phyloP scores from a whole-genome alignment of 2,113 vertebrate species.

The Channa maculata region DNA sequence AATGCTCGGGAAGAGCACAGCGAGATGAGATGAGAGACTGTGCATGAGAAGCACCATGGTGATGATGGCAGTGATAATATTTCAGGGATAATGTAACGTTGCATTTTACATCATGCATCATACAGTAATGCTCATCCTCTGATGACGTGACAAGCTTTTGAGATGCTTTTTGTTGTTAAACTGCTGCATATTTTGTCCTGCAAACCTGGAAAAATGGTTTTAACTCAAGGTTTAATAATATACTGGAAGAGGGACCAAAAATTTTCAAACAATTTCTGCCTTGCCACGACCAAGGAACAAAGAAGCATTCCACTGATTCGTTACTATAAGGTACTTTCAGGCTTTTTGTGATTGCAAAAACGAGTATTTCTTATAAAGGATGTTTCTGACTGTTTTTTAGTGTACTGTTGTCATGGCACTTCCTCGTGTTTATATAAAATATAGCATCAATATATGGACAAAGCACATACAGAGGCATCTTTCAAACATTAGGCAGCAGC shows the following conservation, averaged over 20 bases:
- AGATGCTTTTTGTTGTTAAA: constrained; percentile 55
- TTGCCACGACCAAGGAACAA: constrained; percentile 84
- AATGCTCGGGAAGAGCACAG: constrained; percentile 44
- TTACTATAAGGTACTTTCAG: constrained; percentile 80
- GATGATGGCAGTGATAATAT: constrained; percentile 48
- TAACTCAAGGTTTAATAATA: constrained; percentile 50
- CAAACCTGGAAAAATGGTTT: constrained; percentile 28
- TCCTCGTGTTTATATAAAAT: constrained; percentile 66
- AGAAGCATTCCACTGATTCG: constrained; percentile 85
- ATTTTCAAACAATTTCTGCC: constrained; percentile 85
- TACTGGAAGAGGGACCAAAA: constrained; percentile 85
- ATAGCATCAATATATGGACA: constrained; percentile 27
- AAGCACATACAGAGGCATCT: constrained; percentile 34
- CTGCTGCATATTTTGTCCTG: constrained; percentile 53
- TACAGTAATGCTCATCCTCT: constrained; percentile 49
- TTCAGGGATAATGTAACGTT: constrained; percentile 75
- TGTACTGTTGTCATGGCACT: constrained; percentile 53
- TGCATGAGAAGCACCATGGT: constrained; percentile 40
- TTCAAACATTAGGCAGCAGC: constrained; percentile 34
- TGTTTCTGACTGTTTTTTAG: constrained; percentile 71
- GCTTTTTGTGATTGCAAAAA: constrained; percentile 82
- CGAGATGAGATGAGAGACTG: constrained; percentile 21
- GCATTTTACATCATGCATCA: constrained; percentile 24
- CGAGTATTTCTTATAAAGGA: constrained; percentile 79
- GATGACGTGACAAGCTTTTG: constrained; percentile 51